These are phyloP conservation scores for Nemotelus pantherinus DNA, from an alignment of 2,888 invertebrate genomes.

Conservation along the genomic window DNA sequence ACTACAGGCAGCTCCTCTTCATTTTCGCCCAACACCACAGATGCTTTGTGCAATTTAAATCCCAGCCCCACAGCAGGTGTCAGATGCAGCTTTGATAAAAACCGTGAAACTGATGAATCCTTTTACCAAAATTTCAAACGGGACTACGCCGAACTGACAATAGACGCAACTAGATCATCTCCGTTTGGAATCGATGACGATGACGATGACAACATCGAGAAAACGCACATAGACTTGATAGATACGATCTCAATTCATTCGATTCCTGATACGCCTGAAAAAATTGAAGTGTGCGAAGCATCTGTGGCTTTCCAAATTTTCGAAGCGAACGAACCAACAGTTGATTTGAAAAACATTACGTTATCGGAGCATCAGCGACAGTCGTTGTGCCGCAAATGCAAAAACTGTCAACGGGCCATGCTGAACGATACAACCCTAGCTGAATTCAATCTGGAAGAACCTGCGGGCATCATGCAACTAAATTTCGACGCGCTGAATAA, in stretches of 20 bases:
- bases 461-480: background rate
- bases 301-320: background rate
- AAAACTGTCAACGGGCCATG: constrained; percentile 25
- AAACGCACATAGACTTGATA: constrained; percentile 31
- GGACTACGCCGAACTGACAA: constrained; percentile 26
- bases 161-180: background rate
- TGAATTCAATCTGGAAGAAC: constrained; percentile 1
- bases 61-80: constrained; percentile 37
- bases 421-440: constrained; percentile 21
- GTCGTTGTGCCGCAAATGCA: constrained; percentile 33
- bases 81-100: background rate
- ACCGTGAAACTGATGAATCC: background rate
- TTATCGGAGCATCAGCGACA: background rate
- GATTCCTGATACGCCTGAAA: constrained; percentile 6
- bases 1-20: constrained; percentile 1
- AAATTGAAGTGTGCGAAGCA: constrained; percentile 19
- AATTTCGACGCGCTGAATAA: constrained; percentile 35
- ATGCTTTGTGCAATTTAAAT: constrained; percentile 41
- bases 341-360: background rate
- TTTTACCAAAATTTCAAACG: constrained; percentile 5
- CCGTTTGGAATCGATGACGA: background rate
- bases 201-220: constrained; percentile 28
- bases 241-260: background rate
- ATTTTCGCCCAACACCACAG: constrained; percentile 43
- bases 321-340: background rate